A percentile compares a stretch with the other conserved stretches of the same genome.
Evolutionary conservation across 2,888 invertebrate genomes (phyloP).

Genomic region (Drosophila formosana): DNA sequence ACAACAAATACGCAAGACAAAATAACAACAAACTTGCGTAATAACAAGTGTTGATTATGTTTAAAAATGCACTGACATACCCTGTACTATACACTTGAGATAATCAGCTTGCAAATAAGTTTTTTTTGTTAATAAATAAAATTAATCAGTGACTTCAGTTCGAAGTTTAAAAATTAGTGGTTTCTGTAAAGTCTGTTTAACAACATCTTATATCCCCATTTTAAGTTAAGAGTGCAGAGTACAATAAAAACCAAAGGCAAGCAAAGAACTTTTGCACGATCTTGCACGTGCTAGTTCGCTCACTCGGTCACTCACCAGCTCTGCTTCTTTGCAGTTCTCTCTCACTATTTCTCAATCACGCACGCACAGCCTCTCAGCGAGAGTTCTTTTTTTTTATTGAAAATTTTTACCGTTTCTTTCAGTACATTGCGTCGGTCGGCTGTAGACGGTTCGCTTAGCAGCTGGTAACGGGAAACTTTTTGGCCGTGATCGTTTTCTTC

Average conservation of each 20-base stretch:
- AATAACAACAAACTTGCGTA: slow-evolving; percentile 44
- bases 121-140: neutral
- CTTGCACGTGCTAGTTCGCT: slow-evolving; percentile 55
- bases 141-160: neutral
- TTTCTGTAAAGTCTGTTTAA: neutral
- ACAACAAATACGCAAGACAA: slow-evolving; percentile 31
- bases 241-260: slow-evolving; percentile 16
- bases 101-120: too few species aligned
- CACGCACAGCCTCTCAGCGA: slow-evolving; percentile 47
- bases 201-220: neutral
- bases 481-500: slow-evolving; percentile 24
- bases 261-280: slow-evolving; percentile 42
- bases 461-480: slow-evolving; percentile 36
- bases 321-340: neutral
- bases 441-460: slow-evolving; percentile 55
- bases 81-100: neutral
- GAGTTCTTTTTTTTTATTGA: slow-evolving; percentile 30
- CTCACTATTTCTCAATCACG: slow-evolving; percentile 17
- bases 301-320: slow-evolving; percentile 2
- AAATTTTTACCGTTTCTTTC: slow-evolving; percentile 55
- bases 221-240: neutral
- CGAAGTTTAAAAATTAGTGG: neutral
- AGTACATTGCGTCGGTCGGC: slow-evolving; percentile 57
- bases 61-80: neutral
- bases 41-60: slow-evolving; percentile 9